phyloP scores from a whole-genome alignment of 1,140 invertebrate genomes.

The Drosophila suzukii region DNA sequence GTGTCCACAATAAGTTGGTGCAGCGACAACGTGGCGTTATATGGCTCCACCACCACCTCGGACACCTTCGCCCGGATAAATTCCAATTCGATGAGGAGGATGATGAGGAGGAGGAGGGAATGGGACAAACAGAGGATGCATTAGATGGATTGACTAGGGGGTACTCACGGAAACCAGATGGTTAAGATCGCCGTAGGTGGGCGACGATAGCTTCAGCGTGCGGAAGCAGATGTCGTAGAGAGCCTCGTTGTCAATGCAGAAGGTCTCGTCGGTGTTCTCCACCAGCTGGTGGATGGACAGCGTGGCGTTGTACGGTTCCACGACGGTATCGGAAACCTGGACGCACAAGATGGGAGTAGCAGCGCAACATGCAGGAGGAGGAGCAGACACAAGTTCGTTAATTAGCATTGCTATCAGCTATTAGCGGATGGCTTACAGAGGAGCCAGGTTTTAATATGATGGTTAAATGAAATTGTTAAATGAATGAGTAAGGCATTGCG shows the following conservation, averaged over 20 bases:
- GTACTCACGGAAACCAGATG: slow-evolving; percentile 90
- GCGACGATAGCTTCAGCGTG: slow-evolving; percentile 94
- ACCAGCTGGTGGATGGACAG: slow-evolving; percentile 95
- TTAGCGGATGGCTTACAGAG: neutral
- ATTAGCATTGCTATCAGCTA: slow-evolving; percentile 41
- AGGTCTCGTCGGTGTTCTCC: slow-evolving; percentile 95
- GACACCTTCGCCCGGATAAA: slow-evolving; percentile 86
- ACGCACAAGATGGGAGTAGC: slow-evolving; percentile 8
- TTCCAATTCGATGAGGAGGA: neutral
- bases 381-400: slow-evolving; percentile 59
- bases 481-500: neutral
- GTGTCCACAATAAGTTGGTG: slow-evolving; percentile 93
- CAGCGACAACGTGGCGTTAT: slow-evolving; percentile 92
- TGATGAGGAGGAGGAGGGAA: neutral
- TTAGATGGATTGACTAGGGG: slow-evolving; percentile 62
- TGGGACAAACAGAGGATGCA: slow-evolving; percentile 52
- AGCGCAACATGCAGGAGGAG: slow-evolving; percentile 52
- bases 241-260: slow-evolving; percentile 96
- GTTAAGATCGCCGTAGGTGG: slow-evolving; percentile 94
- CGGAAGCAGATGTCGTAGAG: slow-evolving; percentile 97
- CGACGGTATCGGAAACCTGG: slow-evolving; percentile 91
- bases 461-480: neutral
- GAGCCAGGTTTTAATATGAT: neutral
- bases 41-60: slow-evolving; percentile 89
- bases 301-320: slow-evolving; percentile 96